Evolutionary conservation across 2,797 vertebrate genomes (phyloP).

Genomic region (Ceryle rudis): DNA sequence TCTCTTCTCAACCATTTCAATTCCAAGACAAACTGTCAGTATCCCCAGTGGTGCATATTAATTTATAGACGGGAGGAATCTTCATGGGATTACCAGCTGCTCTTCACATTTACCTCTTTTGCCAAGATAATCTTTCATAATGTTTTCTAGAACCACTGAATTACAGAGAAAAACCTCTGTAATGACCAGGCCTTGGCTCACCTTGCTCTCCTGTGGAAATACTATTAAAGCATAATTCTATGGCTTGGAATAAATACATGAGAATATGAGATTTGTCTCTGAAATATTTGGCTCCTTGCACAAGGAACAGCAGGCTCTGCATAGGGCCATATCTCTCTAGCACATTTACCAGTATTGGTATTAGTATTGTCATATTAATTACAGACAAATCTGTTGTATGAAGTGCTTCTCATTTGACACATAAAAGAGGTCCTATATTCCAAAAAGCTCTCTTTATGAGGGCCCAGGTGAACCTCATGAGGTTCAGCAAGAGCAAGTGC

Average conservation of each 20-base stretch:
- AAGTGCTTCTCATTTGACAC: neutral
- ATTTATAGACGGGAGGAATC: slow-evolving; percentile 35
- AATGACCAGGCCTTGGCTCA: slow-evolving; percentile 8
- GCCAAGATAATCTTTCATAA: slow-evolving; percentile 35
- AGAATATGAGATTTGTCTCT: neutral
- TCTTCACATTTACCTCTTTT: slow-evolving; percentile 51
- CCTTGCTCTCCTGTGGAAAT: slow-evolving; percentile 41
- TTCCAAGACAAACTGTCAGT: slow-evolving; percentile 29
- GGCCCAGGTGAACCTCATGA: too few species aligned
- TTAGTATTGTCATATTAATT: neutral
- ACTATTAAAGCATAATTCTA: neutral
- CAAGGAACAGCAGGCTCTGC: neutral
- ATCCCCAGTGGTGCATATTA: neutral
- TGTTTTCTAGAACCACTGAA: slow-evolving; percentile 18
- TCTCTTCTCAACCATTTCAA: slow-evolving; percentile 16
- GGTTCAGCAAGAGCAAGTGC: too few species aligned
- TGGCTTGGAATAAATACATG: neutral
- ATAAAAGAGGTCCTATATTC: neutral
- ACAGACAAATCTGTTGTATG: neutral
- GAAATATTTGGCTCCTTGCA: neutral
- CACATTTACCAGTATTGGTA: neutral
- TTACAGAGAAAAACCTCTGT: slow-evolving; percentile 33
- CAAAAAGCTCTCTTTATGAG: neutral
- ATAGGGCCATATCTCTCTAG: neutral
- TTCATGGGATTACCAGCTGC: slow-evolving; percentile 55